Evolutionary conservation across 2,113 vertebrate species (phyloP).

Genomic region (Orientallactaga bullata): DNA sequence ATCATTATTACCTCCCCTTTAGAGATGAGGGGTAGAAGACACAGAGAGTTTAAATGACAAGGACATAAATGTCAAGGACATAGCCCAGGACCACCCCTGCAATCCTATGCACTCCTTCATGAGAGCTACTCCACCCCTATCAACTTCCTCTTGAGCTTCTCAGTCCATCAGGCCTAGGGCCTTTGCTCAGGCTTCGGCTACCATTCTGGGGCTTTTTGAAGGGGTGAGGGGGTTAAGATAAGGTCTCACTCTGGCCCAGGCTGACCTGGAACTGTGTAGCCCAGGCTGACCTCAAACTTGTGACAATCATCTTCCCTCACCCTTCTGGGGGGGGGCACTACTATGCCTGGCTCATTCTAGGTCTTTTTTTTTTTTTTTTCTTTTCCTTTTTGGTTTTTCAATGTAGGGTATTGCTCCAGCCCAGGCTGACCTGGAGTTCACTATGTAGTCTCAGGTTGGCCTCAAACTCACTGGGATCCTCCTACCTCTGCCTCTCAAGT

Average conservation of each 20-base stretch:
- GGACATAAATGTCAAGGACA: not conserved
- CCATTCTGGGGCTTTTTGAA: not conserved
- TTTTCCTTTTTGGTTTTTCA: too few relatives aligned
- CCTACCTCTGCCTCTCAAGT: too few relatives aligned
- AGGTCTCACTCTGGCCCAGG: not conserved
- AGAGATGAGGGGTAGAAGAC: slow-evolving; percentile 15
- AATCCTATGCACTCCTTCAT: not conserved
- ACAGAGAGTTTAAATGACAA: slow-evolving; percentile 24
- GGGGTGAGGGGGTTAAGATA: not conserved
- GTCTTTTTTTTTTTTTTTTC: too few relatives aligned
- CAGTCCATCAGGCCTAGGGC: not conserved
- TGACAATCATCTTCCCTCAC: too few relatives aligned
- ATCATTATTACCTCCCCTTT: not conserved
- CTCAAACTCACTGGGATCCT: too few relatives aligned
- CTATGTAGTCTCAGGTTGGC: too few relatives aligned
- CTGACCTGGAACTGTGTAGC: too few relatives aligned
- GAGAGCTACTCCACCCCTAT: slow-evolving; percentile 16
- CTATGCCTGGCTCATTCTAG: too few relatives aligned
- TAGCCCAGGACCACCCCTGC: not conserved
- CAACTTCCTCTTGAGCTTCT: slow-evolving; percentile 21
- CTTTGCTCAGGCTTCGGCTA: not conserved
- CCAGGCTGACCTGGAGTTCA: too few relatives aligned
- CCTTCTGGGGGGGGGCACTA: too few relatives aligned
- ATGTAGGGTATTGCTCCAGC: too few relatives aligned
- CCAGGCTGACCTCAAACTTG: too few relatives aligned